phyloP scores from a whole-genome alignment of 2,888 invertebrate genomes.

The Gerris lacustris region DNA sequence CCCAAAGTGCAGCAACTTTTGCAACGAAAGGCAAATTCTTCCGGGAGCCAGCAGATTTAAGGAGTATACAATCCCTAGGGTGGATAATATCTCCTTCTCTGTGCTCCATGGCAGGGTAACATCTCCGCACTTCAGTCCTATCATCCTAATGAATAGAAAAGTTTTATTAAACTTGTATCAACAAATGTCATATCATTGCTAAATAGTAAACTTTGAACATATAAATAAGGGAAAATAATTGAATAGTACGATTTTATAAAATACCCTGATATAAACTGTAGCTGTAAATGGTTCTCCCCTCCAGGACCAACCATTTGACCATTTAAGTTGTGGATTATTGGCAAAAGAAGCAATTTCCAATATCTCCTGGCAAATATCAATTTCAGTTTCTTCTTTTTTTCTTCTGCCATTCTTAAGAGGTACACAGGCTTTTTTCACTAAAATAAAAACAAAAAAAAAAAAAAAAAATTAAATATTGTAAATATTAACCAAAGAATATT shows the following conservation, averaged over 20 bases:
- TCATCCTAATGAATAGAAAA: slow-evolving; percentile 52
- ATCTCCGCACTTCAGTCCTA: slow-evolving; percentile 59
- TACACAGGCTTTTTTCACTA: slow-evolving; percentile 15
- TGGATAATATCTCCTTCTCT: slow-evolving; percentile 72
- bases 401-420: neutral
- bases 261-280: slow-evolving; percentile 78
- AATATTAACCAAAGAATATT: neutral
- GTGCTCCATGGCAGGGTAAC: slow-evolving; percentile 85
- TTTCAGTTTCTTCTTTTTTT: slow-evolving; percentile 7
- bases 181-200: too few relatives aligned
- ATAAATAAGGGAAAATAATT: too few relatives aligned
- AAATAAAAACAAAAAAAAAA: slow-evolving; percentile 14
- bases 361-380: slow-evolving; percentile 5
- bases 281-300: slow-evolving; percentile 70
- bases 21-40: slow-evolving; percentile 88
- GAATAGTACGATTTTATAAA: slow-evolving; percentile 33
- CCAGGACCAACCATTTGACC: slow-evolving; percentile 91
- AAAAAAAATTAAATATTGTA: neutral
- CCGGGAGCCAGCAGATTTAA: slow-evolving; percentile 72
- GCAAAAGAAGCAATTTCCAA: slow-evolving; percentile 13
- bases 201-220: too few relatives aligned
- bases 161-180: neutral
- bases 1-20: slow-evolving; percentile 87
- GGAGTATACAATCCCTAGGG: slow-evolving; percentile 80
- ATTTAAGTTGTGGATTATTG: slow-evolving; percentile 43